phyloP scores from a whole-genome alignment of 1,140 invertebrate species.

The Halesus radiatus region DNA sequence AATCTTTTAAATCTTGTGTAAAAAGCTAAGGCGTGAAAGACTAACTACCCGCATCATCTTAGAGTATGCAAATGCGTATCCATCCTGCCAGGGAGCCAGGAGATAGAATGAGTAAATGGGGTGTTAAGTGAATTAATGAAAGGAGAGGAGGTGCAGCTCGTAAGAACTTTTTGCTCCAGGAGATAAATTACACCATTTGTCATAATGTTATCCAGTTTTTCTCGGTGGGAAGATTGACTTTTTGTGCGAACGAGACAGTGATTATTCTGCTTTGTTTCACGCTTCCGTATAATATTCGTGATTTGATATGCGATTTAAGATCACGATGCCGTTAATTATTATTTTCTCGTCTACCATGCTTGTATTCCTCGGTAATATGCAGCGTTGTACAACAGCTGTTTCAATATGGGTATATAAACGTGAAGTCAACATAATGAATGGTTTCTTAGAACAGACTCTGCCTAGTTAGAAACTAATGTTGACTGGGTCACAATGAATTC shows the following conservation, averaged over 20 bases:
- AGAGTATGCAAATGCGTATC: no score
- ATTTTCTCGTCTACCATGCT: no score
- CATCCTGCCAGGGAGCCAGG: background rate
- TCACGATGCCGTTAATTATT: background rate
- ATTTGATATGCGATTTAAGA: background rate
- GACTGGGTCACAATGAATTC: no score
- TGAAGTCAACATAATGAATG: no score
- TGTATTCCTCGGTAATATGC: no score
- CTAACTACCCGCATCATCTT: no score
- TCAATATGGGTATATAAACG: no score
- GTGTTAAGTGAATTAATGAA: conserved; percentile 24
- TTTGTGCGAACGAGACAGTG: background rate
- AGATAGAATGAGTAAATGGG: conserved; percentile 12
- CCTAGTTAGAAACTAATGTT: no score
- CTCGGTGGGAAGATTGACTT: background rate
- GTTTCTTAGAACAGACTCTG: no score
- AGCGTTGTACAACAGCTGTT: no score
- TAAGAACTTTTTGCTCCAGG: background rate
- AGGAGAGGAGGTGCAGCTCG: background rate
- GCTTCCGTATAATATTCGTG: background rate
- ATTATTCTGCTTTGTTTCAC: background rate
- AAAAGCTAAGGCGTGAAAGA: no score
- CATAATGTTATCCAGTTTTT: conserved; percentile 10
- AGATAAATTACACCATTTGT: conserved; percentile 26
- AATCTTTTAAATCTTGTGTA: no score